phyloP scores from a whole-genome alignment of 2,797 vertebrate species.

The Crenuchus spilurus region DNA sequence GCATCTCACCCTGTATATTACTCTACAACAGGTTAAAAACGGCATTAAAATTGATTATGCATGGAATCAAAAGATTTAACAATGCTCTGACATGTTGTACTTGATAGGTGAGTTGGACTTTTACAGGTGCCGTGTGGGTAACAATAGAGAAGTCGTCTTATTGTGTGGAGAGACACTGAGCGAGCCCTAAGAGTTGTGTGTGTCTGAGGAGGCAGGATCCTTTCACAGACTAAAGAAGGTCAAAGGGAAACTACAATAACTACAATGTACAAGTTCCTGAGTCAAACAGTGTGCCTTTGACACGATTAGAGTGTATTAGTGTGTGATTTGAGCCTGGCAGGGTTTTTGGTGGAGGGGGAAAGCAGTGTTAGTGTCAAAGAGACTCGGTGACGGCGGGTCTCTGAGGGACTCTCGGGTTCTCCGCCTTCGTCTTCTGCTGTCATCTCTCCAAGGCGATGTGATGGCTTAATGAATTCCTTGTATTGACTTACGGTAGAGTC shows the following conservation, averaged over 20 bases:
- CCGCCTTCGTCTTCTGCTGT: constrained; percentile 37
- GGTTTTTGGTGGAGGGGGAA: background rate
- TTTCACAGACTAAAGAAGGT: constrained; percentile 15
- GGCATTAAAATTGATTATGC: no score
- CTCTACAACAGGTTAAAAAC: no score
- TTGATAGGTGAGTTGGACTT: background rate
- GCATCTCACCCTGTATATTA: no score
- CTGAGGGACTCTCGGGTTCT: constrained; percentile 43
- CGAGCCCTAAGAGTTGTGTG: background rate
- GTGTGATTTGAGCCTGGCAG: constrained; percentile 11
- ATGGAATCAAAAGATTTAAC: no score
- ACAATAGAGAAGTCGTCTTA: background rate
- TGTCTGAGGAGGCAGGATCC: background rate
- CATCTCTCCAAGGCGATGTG: constrained; percentile 48
- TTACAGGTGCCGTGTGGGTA: background rate
- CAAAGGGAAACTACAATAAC: constrained; percentile 17
- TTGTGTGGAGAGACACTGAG: background rate
- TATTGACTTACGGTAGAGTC: constrained; percentile 57
- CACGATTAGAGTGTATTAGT: constrained; percentile 35
- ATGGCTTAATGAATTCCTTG: constrained; percentile 59
- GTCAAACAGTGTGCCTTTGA: constrained; percentile 44
- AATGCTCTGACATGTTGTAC: no score
- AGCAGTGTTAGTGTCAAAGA: constrained; percentile 35
- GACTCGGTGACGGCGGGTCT: constrained; percentile 20
- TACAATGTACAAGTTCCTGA: constrained; percentile 3